phyloP scores from a whole-genome alignment of 2,797 vertebrate genomes.

The Brachyalestes nurse region DNA sequence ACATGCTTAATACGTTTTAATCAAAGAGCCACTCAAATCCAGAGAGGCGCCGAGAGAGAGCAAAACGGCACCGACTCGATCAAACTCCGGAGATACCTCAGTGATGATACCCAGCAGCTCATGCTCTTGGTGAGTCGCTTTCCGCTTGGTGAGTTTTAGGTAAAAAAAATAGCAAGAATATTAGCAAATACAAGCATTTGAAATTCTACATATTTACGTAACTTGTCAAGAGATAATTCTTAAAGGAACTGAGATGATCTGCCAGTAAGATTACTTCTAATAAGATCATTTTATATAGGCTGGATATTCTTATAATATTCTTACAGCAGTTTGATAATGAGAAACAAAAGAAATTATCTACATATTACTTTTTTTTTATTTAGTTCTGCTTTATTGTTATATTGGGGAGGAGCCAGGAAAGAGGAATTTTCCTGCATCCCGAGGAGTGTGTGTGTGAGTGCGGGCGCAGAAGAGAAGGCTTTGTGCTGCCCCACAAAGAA shows the following conservation, averaged over 20 bases:
- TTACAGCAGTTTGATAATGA: too few relatives aligned
- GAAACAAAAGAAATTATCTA: too few relatives aligned
- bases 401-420: neutral
- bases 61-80: slow-evolving; percentile 1
- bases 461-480: slow-evolving; percentile 64
- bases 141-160: too few relatives aligned
- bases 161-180: neutral
- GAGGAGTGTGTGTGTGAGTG: slow-evolving; percentile 14
- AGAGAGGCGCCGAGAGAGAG: slow-evolving; percentile 9
- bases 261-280: too few relatives aligned
- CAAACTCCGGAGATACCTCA: neutral
- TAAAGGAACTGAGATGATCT: too few relatives aligned
- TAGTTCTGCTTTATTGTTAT: slow-evolving; percentile 12
- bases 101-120: neutral
- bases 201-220: too few relatives aligned
- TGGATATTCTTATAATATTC: too few relatives aligned
- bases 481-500: slow-evolving; percentile 79
- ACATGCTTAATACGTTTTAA: slow-evolving; percentile 45
- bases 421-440: slow-evolving; percentile 6
- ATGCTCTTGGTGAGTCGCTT: neutral
- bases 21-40: slow-evolving; percentile 33
- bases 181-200: neutral
- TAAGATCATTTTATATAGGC: too few relatives aligned
- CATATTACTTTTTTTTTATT: too few relatives aligned
- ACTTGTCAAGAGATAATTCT: too few relatives aligned